Percentiles rank a stretch among this genome's conserved stretches.
Evolutionary conservation across 2,797 vertebrate genomes (phyloP).

Genomic region (Megaceryle alcyon): DNA sequence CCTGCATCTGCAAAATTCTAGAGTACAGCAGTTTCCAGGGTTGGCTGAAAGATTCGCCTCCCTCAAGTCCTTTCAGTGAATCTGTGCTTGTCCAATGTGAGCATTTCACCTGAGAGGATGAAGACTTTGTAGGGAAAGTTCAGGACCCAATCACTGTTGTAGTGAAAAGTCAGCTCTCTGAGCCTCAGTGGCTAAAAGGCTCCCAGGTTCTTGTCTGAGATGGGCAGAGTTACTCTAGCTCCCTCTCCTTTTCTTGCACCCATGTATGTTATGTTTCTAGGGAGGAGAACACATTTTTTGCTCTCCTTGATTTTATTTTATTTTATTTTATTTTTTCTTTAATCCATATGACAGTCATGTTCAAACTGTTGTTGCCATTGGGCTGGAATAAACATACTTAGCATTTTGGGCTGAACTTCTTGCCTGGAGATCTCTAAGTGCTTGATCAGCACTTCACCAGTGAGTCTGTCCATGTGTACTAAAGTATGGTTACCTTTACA

Average conservation of each 20-base stretch:
- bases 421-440: neutral
- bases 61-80: neutral
- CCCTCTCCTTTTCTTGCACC: neutral
- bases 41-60: neutral
- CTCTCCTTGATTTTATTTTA: neutral
- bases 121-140: neutral
- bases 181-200: neutral
- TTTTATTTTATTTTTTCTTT: neutral
- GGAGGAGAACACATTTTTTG: slow-evolving; percentile 2
- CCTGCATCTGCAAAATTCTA: neutral
- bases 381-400: slow-evolving; percentile 38
- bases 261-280: neutral
- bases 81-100: neutral
- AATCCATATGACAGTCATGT: neutral
- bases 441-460: slow-evolving; percentile 40
- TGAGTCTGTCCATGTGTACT: neutral
- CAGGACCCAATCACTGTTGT: neutral
- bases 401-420: slow-evolving; percentile 27
- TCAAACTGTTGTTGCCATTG: slow-evolving; percentile 24
- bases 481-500: slow-evolving; percentile 32
- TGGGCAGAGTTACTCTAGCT: neutral
- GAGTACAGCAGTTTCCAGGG: neutral
- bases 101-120: neutral
- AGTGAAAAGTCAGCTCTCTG: neutral
- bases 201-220: neutral